Base-by-base conservation (phyloP, 2,888 invertebrate genomes). In the Melanchra persicariae region DNA sequence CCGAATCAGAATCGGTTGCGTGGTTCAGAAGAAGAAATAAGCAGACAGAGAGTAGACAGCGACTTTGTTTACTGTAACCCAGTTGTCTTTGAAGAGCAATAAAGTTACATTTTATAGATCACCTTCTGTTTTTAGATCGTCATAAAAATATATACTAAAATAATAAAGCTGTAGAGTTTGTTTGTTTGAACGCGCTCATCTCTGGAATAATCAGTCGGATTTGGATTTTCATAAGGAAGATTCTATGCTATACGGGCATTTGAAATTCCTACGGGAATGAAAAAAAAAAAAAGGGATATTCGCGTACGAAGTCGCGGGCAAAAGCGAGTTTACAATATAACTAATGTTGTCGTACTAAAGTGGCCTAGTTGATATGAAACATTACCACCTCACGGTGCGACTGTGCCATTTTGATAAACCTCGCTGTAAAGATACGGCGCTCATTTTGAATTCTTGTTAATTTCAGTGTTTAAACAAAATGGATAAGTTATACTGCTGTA, bases 341-440 rank as follows among this genome's bases (percentile, higher is more conserved):
- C n/a, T n/a, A n/a, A n/a, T n/a, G n/a, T 24, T 78, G 49, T 52
- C 45, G 52, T 30, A 57, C 30, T 30, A 17, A 30, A 64, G 8
- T 73, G 74, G 17, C 79, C 79, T 55, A 83, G 43, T 79, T 79
- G 63, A 79, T 79, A 82, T 65, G 49, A 60, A 66, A 34, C 57
- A 19, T 65, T 51, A 77, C 58, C 49, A 63, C 66, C 73, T 60
- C 55, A 45, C 47, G 65, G 79, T 67, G 52, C 79, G 61, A 58
- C 43, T 68, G 83, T 68, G 54, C 79, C 64, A 59, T 79, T 79
- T 79, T 83, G 80, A 82, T 79, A 79, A 77, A 82, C 49, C 22
- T 37, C 12, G 24, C 54, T 10, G 61, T 82, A 79, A 79, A 79
- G 83, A 79, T 79, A 79, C 40, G 64, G 40, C 34, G 58, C 30